These are phyloP conservation scores for Aegithalos caudatus DNA, from an alignment of 2,113 vertebrate genomes.

Conservation along the genomic window DNA sequence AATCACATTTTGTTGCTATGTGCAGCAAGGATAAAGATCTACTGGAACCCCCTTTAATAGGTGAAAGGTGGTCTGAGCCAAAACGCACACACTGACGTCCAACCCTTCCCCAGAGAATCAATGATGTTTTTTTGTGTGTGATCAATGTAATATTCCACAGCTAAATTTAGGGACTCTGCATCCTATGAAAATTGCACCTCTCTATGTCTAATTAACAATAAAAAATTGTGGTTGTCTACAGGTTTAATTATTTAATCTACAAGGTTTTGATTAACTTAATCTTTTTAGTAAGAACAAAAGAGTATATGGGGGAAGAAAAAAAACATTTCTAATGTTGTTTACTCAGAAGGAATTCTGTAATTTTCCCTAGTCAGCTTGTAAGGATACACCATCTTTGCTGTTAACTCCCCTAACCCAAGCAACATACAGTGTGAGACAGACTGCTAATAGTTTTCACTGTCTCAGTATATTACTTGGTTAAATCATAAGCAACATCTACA, in stretches of 20 bases:
- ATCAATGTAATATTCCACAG: slow-evolving; percentile 77
- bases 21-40: slow-evolving; percentile 60
- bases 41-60: slow-evolving; percentile 66
- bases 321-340: slow-evolving; percentile 7
- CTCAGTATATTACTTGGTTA: neutral
- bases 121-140: slow-evolving; percentile 69
- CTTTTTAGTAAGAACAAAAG: slow-evolving; percentile 53
- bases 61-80: slow-evolving; percentile 74
- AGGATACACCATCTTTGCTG: slow-evolving; percentile 50
- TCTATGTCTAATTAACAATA: slow-evolving; percentile 76
- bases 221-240: slow-evolving; percentile 68
- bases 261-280: slow-evolving; percentile 75
- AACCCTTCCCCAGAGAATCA: slow-evolving; percentile 70
- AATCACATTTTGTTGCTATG: slow-evolving; percentile 71
- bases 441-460: slow-evolving; percentile 40
- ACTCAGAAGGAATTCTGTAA: slow-evolving; percentile 26
- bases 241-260: slow-evolving; percentile 77
- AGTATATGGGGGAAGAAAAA: neutral
- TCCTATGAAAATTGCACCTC: slow-evolving; percentile 77
- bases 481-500: neutral
- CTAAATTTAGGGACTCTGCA: slow-evolving; percentile 77
- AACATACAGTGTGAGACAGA: slow-evolving; percentile 33
- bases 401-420: slow-evolving; percentile 52
- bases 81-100: slow-evolving; percentile 65
- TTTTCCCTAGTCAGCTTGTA: slow-evolving; percentile 44